Percentiles rank a stretch among this genome's conserved stretches.
Evolutionary conservation across 2,113 vertebrate genomes (phyloP).

Genomic region (Neolamprologus toae): DNA sequence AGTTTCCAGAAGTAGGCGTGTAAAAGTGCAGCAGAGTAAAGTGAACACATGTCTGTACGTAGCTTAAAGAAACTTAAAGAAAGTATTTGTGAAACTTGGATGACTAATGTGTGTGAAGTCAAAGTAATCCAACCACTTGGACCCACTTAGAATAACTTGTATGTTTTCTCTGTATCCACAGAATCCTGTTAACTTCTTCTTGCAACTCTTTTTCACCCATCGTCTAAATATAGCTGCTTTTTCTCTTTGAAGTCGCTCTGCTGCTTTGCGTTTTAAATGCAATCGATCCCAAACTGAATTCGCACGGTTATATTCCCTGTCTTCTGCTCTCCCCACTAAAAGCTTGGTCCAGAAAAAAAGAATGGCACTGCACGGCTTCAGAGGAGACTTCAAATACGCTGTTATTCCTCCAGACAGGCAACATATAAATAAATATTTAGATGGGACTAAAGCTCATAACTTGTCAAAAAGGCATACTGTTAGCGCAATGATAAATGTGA

Average conservation of each 20-base stretch:
- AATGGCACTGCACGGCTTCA: not conserved
- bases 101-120: not conserved
- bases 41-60: not conserved
- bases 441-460: not conserved
- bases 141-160: not conserved
- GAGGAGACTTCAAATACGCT: not conserved
- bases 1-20: not conserved
- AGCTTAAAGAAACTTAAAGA: not conserved
- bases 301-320: not conserved
- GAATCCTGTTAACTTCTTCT: not conserved
- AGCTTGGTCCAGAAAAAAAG: not conserved
- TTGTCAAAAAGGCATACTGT: not conserved
- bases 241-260: constrained; percentile 1
- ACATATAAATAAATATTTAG: constrained; percentile 1
- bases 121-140: not conserved
- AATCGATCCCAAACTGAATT: constrained; percentile 2
- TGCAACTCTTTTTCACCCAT: not conserved
- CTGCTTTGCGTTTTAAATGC: constrained; percentile 3
- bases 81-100: not conserved
- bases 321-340: not conserved
- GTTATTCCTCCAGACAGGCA: not conserved
- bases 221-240: not conserved
- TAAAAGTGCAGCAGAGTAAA: not conserved
- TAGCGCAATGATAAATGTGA: not conserved
- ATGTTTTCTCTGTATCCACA: not conserved